Conservation (phyloP, 1,140 invertebrate genomes). For the Heliothis subflexa region DNA sequence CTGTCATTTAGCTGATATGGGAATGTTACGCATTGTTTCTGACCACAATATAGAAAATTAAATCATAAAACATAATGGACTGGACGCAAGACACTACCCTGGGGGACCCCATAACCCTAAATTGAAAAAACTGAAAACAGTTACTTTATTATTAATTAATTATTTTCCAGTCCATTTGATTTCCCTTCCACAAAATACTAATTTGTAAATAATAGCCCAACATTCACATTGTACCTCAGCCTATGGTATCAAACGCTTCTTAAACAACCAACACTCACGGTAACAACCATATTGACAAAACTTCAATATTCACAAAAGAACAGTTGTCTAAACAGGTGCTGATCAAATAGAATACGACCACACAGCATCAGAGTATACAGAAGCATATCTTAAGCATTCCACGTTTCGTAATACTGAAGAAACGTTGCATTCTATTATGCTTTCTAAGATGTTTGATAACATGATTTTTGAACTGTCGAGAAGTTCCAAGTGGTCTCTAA, state of each 20-base stretch:
- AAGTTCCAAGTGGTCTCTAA: slow-evolving; percentile 6
- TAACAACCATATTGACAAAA: slow-evolving; percentile 24
- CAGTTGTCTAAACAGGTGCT: slow-evolving; percentile 38
- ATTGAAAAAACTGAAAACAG: not conserved
- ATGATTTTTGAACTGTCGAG: slow-evolving; percentile 35
- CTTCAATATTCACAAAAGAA: slow-evolving; percentile 40
- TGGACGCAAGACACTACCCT: slow-evolving; percentile 14
- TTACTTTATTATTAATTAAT: too few species aligned
- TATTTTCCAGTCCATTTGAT: not conserved
- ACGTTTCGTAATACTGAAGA: slow-evolving; percentile 19
- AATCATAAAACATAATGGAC: not conserved
- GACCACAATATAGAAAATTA: not conserved
- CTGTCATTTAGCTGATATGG: too few species aligned
- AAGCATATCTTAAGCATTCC: slow-evolving; percentile 20
- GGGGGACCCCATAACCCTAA: not conserved
- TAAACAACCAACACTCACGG: not conserved
- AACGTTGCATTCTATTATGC: slow-evolving; percentile 33
- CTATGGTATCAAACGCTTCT: slow-evolving; percentile 1
- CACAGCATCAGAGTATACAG: slow-evolving; percentile 26
- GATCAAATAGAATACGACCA: slow-evolving; percentile 35
- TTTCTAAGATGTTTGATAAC: slow-evolving; percentile 37
- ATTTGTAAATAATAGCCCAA: not conserved
- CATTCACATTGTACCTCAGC: not conserved
- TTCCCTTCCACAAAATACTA: not conserved
- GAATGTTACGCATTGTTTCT: too few species aligned